These are phyloP conservation scores for Phylloscopus trochilus DNA, from an alignment of 2,113 vertebrate genomes.

Conservation along the genomic window DNA sequence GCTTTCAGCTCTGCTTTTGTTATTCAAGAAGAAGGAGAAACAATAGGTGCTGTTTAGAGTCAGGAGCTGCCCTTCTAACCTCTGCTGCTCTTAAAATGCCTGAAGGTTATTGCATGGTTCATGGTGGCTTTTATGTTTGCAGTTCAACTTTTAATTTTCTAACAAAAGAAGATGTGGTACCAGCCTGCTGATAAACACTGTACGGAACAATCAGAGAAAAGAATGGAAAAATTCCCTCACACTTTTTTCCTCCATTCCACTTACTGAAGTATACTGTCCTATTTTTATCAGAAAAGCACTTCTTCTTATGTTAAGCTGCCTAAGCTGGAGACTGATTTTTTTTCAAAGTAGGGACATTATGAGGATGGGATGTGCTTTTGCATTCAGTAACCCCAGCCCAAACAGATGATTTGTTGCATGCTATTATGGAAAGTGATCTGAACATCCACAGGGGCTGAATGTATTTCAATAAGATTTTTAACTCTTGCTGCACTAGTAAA, in stretches of 20 bases:
- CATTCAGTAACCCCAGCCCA: neutral
- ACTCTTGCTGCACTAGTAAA: neutral
- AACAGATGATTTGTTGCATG: neutral
- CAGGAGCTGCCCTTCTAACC: conserved; percentile 73
- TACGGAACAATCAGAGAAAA: neutral
- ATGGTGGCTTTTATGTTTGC: conserved; percentile 61
- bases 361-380: neutral
- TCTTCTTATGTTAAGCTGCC: neutral
- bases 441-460: neutral
- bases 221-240: neutral
- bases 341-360: neutral
- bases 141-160: conserved; percentile 60
- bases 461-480: neutral
- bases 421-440: neutral
- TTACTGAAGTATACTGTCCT: neutral
- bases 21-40: conserved; percentile 59
- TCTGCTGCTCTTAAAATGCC: conserved; percentile 74
- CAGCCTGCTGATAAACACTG: conserved; percentile 1
- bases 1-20: conserved; percentile 74
- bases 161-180: conserved; percentile 14
- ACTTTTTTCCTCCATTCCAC: neutral
- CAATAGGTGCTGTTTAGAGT: conserved; percentile 77
- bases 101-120: conserved; percentile 69
- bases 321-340: neutral
- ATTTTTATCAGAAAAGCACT: neutral